Conservation (phyloP, 1,140 invertebrate genomes). For the Lepidurus couesii region DNA sequence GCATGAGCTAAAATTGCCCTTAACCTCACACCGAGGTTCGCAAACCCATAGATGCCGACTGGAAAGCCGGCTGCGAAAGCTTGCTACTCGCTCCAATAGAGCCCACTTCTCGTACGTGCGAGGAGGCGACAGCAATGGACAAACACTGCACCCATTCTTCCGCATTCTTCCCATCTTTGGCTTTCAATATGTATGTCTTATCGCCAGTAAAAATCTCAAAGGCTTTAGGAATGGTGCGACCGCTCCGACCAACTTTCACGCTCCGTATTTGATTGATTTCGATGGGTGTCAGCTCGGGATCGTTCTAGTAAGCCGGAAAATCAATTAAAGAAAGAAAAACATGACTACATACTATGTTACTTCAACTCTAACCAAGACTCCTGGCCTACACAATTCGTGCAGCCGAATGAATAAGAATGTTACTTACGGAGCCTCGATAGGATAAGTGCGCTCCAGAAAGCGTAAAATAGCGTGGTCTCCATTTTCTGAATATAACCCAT, state of each 20-base stretch:
- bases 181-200: conserved; percentile 83
- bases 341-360: neutral
- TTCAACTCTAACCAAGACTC: neutral
- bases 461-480: conserved; percentile 89
- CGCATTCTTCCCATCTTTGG: conserved; percentile 87
- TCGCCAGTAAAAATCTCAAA: conserved; percentile 95
- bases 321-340: neutral
- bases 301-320: conserved; percentile 48
- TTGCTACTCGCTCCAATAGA: conserved; percentile 23
- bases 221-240: conserved; percentile 83
- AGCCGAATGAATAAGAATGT: conserved; percentile 30
- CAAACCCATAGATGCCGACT: conserved; percentile 20
- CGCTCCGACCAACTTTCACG: conserved; percentile 77
- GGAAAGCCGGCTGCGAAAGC: conserved; percentile 25
- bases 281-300: conserved; percentile 53
- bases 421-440: conserved; percentile 71
- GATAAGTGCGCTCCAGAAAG: conserved; percentile 83
- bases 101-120: conserved; percentile 57
- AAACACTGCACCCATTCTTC: conserved; percentile 90
- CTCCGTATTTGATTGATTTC: conserved; percentile 86
- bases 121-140: conserved; percentile 79
- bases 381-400: neutral
- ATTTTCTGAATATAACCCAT: conserved; percentile 82
- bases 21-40: conserved; percentile 28
- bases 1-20: neutral